A percentile compares a stretch with the other conserved stretches of the same genome.
phyloP scores from a whole-genome alignment of 92 coral and sea anemone species.

The Muricea muricata region DNA sequence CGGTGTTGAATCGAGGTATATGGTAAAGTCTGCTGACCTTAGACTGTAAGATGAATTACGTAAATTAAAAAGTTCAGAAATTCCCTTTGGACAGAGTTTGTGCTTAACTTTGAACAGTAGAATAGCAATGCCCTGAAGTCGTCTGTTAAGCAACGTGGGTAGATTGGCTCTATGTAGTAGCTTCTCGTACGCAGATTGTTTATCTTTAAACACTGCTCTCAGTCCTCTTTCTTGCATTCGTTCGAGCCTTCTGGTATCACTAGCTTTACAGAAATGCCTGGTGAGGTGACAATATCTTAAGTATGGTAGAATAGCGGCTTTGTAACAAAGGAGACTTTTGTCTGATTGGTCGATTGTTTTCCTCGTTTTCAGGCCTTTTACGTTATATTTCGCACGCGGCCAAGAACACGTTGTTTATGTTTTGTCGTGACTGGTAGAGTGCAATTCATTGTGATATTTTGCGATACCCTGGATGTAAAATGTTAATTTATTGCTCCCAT shows the following conservation, averaged over 20 bases:
- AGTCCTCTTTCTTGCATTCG: neutral
- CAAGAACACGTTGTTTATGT: too few relatives aligned
- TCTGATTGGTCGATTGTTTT: too few relatives aligned
- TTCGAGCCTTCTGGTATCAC: constrained; percentile 11
- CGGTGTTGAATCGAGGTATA: neutral
- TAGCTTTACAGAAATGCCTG: constrained; percentile 33
- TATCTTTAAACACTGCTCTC: constrained; percentile 29
- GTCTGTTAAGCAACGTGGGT: neutral
- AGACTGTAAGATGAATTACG: neutral
- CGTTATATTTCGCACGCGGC: too few relatives aligned
- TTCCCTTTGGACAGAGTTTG: neutral
- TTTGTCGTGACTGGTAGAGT: too few relatives aligned
- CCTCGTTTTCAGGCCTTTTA: too few relatives aligned
- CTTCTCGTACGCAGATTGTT: neutral
- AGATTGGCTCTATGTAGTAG: neutral
- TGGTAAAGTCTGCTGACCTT: neutral
- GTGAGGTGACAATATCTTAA: too few relatives aligned
- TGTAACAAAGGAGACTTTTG: too few relatives aligned
- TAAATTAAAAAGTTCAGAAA: neutral
- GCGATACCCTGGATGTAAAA: too few relatives aligned
- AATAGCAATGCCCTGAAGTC: neutral
- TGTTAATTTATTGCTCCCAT: too few relatives aligned
- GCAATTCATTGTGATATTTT: too few relatives aligned
- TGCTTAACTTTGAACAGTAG: neutral
- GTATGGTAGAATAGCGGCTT: too few relatives aligned